Base-by-base conservation (phyloP, 2,113 vertebrate species). In the Pavo muticus region DNA sequence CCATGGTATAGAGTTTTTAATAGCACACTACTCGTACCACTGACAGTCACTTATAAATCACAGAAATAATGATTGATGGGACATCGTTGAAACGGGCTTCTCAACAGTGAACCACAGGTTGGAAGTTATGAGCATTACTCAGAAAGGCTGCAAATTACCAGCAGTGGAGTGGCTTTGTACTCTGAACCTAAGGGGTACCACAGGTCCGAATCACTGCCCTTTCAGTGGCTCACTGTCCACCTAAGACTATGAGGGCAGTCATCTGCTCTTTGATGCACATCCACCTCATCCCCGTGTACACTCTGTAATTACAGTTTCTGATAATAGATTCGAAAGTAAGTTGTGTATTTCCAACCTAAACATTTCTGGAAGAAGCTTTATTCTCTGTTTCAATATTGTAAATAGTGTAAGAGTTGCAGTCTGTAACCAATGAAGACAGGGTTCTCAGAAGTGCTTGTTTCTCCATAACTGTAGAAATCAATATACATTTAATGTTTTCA, bases 161-260 rank as follows among this genome's bases (percentile, higher is more conserved):
- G 24, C 21, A 57, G 14, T 44, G 5, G 19, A 1, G 9, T 69
- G 24, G n/a, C 44, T 87, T 92, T 0, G 0, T 30, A 5, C 14
- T 74, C 39, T 0, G 2, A 65, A 64, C 1, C 14, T 50, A 54
- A 67, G 32, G 2, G 9, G 3, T 52, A 45, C 42, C 35, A 7
- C 12, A 29, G 9, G 11, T n/a, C 27, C 0, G 0, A 27, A 9
- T 2, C 5, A 3, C 35, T 75, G 39, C 16, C 30, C 25, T 60
- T 68, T 24, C 29, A 52, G 5, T 20, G 16, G 29, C 35, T 64
- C 6, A 4, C 6, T 7, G 2, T 42, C 3, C 15, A 3, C 6
- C 5, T n/a, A 3, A 3, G 27, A 10, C 64, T 17, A 8, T 4
- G 0, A 1, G 10, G 7, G 44, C 4, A 59, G 16, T 11, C 16